Percentiles rank a stretch among this genome's conserved stretches.
Conservation (phyloP, 2,797 vertebrate species). For the Microctenopoma lineatum region DNA sequence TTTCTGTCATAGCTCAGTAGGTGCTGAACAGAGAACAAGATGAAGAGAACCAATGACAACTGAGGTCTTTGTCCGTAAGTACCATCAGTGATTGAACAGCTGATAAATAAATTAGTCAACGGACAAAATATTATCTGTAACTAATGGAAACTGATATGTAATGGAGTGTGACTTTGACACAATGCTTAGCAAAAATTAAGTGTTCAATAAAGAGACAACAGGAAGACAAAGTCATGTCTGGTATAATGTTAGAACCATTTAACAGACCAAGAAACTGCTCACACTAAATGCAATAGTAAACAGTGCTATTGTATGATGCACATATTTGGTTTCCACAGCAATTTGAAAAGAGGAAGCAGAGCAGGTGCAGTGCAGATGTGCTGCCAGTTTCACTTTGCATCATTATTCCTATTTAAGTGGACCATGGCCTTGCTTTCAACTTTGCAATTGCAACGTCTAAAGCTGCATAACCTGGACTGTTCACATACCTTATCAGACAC, state of each 20-base stretch:
- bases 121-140: not conserved
- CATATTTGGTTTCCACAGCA: not conserved
- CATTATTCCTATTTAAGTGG: slow-evolving; percentile 24
- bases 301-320: not conserved
- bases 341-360: slow-evolving; percentile 56
- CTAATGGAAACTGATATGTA: not conserved
- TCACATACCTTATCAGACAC: slow-evolving; percentile 9
- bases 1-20: slow-evolving; percentile 34
- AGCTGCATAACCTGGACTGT: slow-evolving; percentile 8
- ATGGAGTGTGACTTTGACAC: not conserved
- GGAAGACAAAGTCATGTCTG: not conserved
- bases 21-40: slow-evolving; percentile 23
- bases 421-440: slow-evolving; percentile 4
- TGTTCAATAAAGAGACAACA: not conserved
- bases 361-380: slow-evolving; percentile 45
- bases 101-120: not conserved
- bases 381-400: slow-evolving; percentile 39
- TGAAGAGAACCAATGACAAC: not conserved
- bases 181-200: not conserved
- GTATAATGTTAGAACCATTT: not conserved
- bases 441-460: slow-evolving; percentile 46
- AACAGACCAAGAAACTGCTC: not conserved
- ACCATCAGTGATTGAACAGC: not conserved
- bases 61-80: not conserved
- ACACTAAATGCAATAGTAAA: not conserved